Conservation (phyloP, 2,888 invertebrate genomes). For the Hyalella azteca region DNA sequence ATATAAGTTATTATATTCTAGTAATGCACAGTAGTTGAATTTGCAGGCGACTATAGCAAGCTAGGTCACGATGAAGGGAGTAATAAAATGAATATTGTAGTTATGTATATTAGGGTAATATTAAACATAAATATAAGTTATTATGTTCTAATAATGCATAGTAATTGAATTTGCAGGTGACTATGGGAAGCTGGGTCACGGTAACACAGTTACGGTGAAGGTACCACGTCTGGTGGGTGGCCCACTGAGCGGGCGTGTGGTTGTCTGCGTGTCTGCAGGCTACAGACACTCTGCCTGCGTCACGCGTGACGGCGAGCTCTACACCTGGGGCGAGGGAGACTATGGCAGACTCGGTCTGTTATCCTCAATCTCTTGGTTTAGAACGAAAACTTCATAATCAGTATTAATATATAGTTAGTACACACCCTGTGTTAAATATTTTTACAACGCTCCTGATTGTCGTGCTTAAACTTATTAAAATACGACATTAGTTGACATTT, state of each 20-base stretch:
- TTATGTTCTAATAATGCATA: no score
- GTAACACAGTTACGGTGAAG: slow-evolving; percentile 66
- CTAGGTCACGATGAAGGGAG: no score
- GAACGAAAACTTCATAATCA: no score
- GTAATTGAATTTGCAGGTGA: slow-evolving; percentile 63
- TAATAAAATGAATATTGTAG: neutral
- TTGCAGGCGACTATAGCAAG: no score
- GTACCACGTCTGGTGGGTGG: slow-evolving; percentile 70
- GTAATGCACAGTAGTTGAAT: no score
- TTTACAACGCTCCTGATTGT: slow-evolving; percentile 55
- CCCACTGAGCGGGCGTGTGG: slow-evolving; percentile 67
- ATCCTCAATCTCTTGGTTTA: no score
- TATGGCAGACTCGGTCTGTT: slow-evolving; percentile 66
- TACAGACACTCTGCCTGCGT: slow-evolving; percentile 70
- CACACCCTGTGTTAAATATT: no score
- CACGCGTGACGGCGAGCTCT: slow-evolving; percentile 68
- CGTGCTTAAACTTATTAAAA: neutral
- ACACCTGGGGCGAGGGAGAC: slow-evolving; percentile 70
- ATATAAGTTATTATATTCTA: no score
- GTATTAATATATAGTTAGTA: no score
- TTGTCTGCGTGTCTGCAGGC: slow-evolving; percentile 67
- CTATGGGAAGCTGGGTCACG: slow-evolving; percentile 67
- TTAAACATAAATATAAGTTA: no score
- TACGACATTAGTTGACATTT: slow-evolving; percentile 15
- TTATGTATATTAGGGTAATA: no score